Evolutionary conservation across 2,113 vertebrate genomes (phyloP), one percentile per base, ranked within the genome.

Genomic region (Urocitellus parryii): DNA sequence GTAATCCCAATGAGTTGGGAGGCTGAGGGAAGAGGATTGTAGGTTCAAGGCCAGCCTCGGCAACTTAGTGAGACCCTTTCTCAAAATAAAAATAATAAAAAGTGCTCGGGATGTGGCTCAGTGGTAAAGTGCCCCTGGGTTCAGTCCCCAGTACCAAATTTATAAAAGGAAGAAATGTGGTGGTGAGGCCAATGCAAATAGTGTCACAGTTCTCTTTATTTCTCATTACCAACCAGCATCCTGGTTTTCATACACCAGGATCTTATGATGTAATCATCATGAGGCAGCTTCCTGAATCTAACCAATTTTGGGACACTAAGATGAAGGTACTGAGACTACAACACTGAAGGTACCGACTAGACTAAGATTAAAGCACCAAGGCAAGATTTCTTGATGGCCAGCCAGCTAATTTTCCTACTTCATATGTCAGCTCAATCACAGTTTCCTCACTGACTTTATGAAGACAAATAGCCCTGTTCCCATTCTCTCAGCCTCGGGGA

Each of bases 301-400:
- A 81, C 65, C 39, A 85, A 29, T 90, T 85, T 77, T 82, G 39
- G 67, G n/a, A 81, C 67, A 92, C 32, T 14, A 32, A 87, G 85
- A 96, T 97, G 81, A 94, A 90, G 78, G 94, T 92, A 96, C 72
- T 77, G 45, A 90, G 88, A 77, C 48, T 70, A 18, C 22, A 89
- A 76, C 39, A 89, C 37, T 27, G 27, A 90, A 88, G 56, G 83
- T 65, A 37, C 65, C 83, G 14, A 22, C 61, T 93, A 53, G 32
- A 91, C 34, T 37, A 20, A 94, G n/a, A 56, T 72, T 84, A 51
- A 93, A 84, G 42, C 29, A 67, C 5, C 39, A 61, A 79, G n/a
- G 73, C 65, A 56, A 96, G 58, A 53, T 37, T 68, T 91, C 67
- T 42, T 77, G 82, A 29, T 76, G 86, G 58, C 14, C 58, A 90